Percentiles rank a stretch among this genome's conserved stretches.
These are phyloP conservation scores for Orthosia gothica DNA, from an alignment of 2,888 invertebrate species.

Conservation along the genomic window DNA sequence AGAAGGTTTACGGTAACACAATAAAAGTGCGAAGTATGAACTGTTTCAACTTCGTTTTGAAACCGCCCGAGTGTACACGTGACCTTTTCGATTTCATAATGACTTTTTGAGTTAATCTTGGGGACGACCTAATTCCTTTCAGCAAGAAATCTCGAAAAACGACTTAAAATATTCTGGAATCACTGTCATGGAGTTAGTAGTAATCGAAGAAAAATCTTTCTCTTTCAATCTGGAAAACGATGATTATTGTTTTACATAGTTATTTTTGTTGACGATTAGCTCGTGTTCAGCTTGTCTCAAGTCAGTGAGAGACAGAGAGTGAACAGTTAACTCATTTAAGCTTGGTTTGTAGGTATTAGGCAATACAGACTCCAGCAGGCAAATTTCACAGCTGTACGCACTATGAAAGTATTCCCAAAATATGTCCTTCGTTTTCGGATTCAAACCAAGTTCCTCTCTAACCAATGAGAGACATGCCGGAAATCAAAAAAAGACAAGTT, in stretches of 20 bases:
- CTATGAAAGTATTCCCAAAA: too few species aligned
- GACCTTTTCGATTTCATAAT: constrained; percentile 27
- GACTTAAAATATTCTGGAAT: constrained; percentile 10
- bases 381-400: too few species aligned
- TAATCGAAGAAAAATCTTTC: neutral
- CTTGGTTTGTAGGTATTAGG: too few species aligned
- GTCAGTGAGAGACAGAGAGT: too few species aligned
- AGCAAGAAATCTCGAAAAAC: neutral
- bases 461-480: too few species aligned
- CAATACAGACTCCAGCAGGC: too few species aligned
- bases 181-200: neutral
- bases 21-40: constrained; percentile 11
- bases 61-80: constrained; percentile 39
- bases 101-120: constrained; percentile 30
- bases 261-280: too few species aligned
- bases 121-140: neutral
- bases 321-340: too few species aligned
- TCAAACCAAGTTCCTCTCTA: neutral
- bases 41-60: constrained; percentile 26
- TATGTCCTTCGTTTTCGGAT: neutral
- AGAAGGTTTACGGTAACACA: too few species aligned
- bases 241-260: too few species aligned
- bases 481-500: too few species aligned
- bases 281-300: too few species aligned
- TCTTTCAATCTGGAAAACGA: neutral